Base-by-base conservation (phyloP, 2,113 vertebrate species). In the Carlito syrichta region DNA sequence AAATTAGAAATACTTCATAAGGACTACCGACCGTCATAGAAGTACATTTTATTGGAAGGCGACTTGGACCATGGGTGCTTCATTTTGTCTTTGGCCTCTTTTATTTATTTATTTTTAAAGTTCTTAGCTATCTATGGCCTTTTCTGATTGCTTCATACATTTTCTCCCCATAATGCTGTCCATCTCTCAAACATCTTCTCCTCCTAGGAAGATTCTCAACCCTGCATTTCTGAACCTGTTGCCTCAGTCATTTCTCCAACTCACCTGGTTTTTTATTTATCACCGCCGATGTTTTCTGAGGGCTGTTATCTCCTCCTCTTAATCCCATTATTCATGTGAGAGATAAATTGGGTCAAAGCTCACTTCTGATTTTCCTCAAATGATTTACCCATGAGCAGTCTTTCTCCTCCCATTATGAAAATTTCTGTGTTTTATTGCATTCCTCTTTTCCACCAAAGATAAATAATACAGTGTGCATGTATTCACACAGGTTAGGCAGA, bases 341-440 rank as follows among this genome's bases (percentile, higher is more conserved):
- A 83, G 85, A 94, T 54, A 92, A 92, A 86, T 48, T 78, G 54
- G 66, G 69, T 88, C 17, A 35, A 96, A 90, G 60, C 91, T 96
- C 86, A 94, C 13, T 88, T 96, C 91, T 88, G 79, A 93, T 92
- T 96, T 95, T 94, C 76, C 48, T 95, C 60, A 89, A 86, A 93
- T 77, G 91, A 78, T 94, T 94, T 92, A 84, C 54, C 35, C 45
- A n/a, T 3, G 43, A 86, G 50, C 45, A 89, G 69, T 13, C 62
- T 92, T 94, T n/a, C 38, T 94, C 14, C 12, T 93, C 16, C 38
- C 20, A 23, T 84, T 86, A 83, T 54, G 56, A 94, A 89, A 63
- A 91, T 60, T 56, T 91, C 56, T 93, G 5, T 86, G 50, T 90
- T 96, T 62, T 77, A 95, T 95, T 69, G 52, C 3, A 62, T 62